Evolutionary conservation across 1,140 invertebrate genomes (phyloP).

Genomic region (Cyphomyrmex costatus): DNA sequence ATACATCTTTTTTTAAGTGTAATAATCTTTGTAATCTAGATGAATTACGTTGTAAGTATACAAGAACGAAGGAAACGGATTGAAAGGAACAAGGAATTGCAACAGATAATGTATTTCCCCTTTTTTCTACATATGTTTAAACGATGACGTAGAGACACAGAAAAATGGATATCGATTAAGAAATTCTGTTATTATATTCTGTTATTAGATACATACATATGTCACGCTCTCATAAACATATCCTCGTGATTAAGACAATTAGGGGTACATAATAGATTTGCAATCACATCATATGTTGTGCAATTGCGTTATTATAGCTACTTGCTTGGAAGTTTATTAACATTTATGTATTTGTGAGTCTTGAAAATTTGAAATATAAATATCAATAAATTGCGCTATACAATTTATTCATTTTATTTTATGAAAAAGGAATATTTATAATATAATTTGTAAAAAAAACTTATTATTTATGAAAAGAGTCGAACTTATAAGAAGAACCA

Average conservation of each 20-base stretch:
- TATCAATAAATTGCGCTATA: background rate
- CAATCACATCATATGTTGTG: background rate
- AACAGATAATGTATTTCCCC: background rate
- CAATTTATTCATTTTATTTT: background rate
- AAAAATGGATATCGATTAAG: background rate
- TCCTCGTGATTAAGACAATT: background rate
- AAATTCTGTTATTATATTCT: constrained; percentile 11
- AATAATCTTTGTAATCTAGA: background rate
- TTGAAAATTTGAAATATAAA: background rate
- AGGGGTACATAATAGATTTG: background rate
- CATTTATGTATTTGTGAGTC: background rate
- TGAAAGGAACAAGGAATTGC: background rate
- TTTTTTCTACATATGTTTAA: background rate
- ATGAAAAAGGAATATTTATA: background rate
- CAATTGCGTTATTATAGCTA: background rate
- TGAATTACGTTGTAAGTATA: background rate
- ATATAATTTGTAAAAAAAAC: too few relatives aligned
- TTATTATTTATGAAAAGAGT: background rate
- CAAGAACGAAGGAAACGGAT: background rate
- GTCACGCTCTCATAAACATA: background rate
- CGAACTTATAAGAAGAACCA: background rate
- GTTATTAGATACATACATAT: background rate
- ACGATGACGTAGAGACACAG: background rate
- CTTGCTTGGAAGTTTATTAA: background rate
- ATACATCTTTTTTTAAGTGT: too few relatives aligned